Percentiles rank a stretch among this genome's conserved stretches.
Conservation (phyloP, 2,888 invertebrate genomes). For the Phragmatobia fuliginosa region DNA sequence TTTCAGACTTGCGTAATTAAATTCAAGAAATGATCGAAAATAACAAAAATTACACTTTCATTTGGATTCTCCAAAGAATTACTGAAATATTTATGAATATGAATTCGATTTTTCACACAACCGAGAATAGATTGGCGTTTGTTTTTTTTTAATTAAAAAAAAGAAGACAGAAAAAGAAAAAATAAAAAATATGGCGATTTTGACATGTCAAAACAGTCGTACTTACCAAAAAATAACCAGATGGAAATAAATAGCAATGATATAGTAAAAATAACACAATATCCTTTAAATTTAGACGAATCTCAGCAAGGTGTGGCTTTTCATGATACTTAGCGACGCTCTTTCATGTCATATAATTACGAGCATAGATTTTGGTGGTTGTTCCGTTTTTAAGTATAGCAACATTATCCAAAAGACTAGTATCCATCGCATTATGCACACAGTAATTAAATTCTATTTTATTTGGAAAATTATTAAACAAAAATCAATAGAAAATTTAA, state of each 20-base stretch:
- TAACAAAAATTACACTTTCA: constrained; percentile 11
- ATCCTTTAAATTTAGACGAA: constrained; percentile 1
- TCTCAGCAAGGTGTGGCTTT: constrained; percentile 28
- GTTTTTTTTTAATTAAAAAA: constrained; percentile 81
- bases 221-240: constrained; percentile 28
- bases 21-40: constrained; percentile 14
- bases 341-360: constrained; percentile 30
- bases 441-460: neutral
- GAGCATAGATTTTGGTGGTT: neutral
- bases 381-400: constrained; percentile 27
- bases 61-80: constrained; percentile 14
- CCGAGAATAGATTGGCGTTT: constrained; percentile 73
- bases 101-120: constrained; percentile 43
- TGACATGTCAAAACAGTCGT: constrained; percentile 59
- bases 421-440: neutral
- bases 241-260: constrained; percentile 9
- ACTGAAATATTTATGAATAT: constrained; percentile 40
- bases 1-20: constrained; percentile 18
- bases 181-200: constrained; percentile 68
- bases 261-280: constrained; percentile 2
- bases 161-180: constrained; percentile 58
- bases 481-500: neutral
- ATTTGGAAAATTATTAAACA: too few species aligned
- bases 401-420: constrained; percentile 23
- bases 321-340: constrained; percentile 34